phyloP scores from a whole-genome alignment of 2,888 invertebrate genomes.

The Willowsia nigromaculata region DNA sequence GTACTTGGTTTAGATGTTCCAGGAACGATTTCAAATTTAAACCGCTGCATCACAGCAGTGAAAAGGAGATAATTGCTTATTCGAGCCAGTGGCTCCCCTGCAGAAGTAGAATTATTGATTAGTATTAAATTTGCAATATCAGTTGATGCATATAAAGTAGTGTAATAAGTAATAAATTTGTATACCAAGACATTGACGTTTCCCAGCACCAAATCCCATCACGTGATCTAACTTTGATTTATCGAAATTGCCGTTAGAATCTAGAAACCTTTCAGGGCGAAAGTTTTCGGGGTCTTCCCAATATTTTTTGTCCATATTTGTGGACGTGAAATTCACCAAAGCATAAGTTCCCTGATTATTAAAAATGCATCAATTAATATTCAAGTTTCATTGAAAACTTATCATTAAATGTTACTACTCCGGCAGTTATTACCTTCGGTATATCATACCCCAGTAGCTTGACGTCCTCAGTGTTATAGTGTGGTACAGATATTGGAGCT shows the following conservation, averaged over 20 bases:
- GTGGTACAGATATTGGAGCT: slow-evolving; percentile 82
- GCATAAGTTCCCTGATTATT: slow-evolving; percentile 71
- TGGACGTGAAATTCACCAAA: slow-evolving; percentile 74
- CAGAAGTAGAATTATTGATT: neutral
- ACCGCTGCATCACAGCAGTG: slow-evolving; percentile 71
- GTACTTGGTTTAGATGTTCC: slow-evolving; percentile 36
- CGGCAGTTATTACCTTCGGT: slow-evolving; percentile 82
- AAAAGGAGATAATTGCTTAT: slow-evolving; percentile 72
- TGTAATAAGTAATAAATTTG: no score
- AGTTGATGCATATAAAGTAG: neutral
- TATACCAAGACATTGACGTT: slow-evolving; percentile 70
- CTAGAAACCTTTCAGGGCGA: slow-evolving; percentile 78
- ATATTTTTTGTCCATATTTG: slow-evolving; percentile 77
- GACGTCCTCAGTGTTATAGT: slow-evolving; percentile 83
- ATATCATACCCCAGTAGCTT: slow-evolving; percentile 83
- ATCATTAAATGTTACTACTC: no score
- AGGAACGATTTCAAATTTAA: slow-evolving; percentile 68
- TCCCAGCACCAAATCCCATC: slow-evolving; percentile 78
- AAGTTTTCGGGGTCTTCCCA: slow-evolving; percentile 78
- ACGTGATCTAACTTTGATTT: slow-evolving; percentile 75
- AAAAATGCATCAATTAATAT: no score
- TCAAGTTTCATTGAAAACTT: no score
- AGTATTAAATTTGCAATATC: neutral
- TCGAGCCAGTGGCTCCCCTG: slow-evolving; percentile 75
- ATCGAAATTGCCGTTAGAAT: slow-evolving; percentile 73